These are phyloP conservation scores for Xestoiulus laeticollis DNA, from an alignment of 2,888 invertebrate genomes.

Conservation along the genomic window DNA sequence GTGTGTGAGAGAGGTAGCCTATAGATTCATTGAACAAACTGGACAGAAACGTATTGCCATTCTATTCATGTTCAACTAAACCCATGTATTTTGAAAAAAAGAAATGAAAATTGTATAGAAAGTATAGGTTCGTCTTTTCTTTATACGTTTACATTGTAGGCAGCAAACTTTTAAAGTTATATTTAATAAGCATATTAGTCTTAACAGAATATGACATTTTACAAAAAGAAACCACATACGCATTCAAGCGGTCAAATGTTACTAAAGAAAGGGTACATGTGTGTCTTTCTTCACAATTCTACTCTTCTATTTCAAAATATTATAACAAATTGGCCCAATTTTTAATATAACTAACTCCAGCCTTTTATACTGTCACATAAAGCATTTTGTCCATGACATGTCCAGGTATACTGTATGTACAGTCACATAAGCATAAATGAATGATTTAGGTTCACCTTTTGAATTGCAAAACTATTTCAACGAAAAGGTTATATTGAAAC, in stretches of 20 bases:
- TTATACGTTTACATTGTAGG: neutral
- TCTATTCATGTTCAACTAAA: neutral
- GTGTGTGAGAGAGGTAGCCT: no score
- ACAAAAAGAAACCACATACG: neutral
- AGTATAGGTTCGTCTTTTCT: neutral
- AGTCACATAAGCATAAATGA: neutral
- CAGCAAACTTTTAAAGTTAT: neutral
- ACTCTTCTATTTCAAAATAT: neutral
- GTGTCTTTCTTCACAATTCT: neutral
- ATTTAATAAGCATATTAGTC: neutral
- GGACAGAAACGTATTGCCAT: neutral
- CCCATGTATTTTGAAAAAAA: neutral
- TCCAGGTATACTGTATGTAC: neutral
- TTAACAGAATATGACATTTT: conserved; percentile 10
- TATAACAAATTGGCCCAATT: neutral
- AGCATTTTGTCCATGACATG: neutral
- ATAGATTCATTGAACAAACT: neutral
- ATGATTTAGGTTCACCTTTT: neutral
- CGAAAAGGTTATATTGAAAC: neutral
- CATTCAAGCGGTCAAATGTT: neutral
- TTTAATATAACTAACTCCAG: neutral
- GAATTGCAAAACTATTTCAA: neutral
- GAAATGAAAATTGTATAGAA: conserved; percentile 27
- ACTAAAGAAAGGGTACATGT: neutral
- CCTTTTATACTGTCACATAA: neutral